A percentile compares a stretch with the other conserved stretches of the same genome.
phyloP scores from a whole-genome alignment of 2,888 invertebrate genomes.

The Atrina japonica region DNA sequence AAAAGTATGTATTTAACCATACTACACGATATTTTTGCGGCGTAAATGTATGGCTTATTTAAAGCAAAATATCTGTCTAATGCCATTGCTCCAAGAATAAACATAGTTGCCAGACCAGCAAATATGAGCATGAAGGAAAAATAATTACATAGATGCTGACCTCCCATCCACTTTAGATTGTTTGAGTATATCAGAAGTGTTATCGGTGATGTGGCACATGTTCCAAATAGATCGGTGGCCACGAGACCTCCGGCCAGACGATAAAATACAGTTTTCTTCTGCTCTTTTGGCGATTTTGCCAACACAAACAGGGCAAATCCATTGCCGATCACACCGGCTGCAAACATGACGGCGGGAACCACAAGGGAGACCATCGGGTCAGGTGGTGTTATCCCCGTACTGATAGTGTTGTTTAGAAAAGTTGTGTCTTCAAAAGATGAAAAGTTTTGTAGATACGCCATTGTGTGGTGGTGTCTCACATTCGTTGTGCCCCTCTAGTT shows the following conservation, averaged over 20 bases:
- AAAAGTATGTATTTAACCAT: conserved; percentile 63
- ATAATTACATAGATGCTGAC: conserved; percentile 72
- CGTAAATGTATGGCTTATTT: conserved; percentile 73
- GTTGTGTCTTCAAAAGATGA: no score
- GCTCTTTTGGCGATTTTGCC: conserved; percentile 66
- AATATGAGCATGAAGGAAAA: conserved; percentile 77
- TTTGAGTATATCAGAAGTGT: conserved; percentile 64
- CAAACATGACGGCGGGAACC: conserved; percentile 64
- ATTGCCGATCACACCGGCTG: conserved; percentile 74
- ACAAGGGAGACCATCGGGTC: conserved; percentile 43
- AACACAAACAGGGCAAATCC: conserved; percentile 75
- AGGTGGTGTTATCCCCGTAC: no score
- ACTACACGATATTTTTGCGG: conserved; percentile 59
- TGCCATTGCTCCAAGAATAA: conserved; percentile 78
- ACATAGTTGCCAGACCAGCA: conserved; percentile 75
- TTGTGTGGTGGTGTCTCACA: no score
- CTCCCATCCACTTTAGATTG: conserved; percentile 70
- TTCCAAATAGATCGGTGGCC: conserved; percentile 77
- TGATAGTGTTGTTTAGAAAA: no score
- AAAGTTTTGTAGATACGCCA: no score
- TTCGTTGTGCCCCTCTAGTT: background rate
- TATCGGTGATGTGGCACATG: conserved; percentile 70
- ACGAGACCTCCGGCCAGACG: conserved; percentile 76
- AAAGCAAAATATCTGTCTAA: conserved; percentile 77
- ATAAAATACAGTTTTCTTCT: conserved; percentile 76